Base-by-base conservation (phyloP, 2,888 invertebrate species). In the Plagodis pulveraria region DNA sequence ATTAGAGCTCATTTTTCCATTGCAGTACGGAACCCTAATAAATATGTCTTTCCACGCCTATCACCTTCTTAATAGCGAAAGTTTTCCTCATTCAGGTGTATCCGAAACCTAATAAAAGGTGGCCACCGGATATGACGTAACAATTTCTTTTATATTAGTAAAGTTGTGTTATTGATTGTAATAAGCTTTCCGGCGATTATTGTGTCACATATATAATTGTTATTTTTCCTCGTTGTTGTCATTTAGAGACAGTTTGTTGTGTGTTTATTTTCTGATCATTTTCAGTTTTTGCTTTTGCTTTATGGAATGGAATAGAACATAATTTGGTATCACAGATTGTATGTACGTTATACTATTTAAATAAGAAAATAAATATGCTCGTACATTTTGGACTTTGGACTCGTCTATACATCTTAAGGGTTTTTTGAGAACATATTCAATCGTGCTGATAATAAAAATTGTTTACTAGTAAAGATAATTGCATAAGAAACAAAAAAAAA, bases 101-200 rank as follows among this genome's bases (percentile, higher is more conserved):
- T 35, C 47, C 22, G 41, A 49, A 53, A 58, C 38, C 40, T 40
- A 53, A 58, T 58, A 53, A 53, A 53, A 57, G 56, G 42, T 42
- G 43, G 36, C 11, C 8, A 34, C 4, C 11, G 49, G 50, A 45
- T 42, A 50, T 45, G 49, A 49, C 56, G 40, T 56, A 56, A 51
- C 58, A 54, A 49, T 55, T 60, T 53, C 58, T 65, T 43, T 51
- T 46, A 56, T 66, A 66, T 66, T 63, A 63, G 58, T 51, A 48
- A 56, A 60, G 55, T 61, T 51, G 11, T 56, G 58, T 63, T 66
- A 66, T 66, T 66, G 58, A 59, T 66, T 61, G 63, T 66, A 61
- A 63, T 66, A 51, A 55, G 56, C 42, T 54, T 65, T 57, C 38
- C 52, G n/a, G 41, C 50, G 57, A 58, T 58, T 61, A 58, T 54